Percentiles rank a stretch among this genome's conserved stretches.
phyloP scores from a whole-genome alignment of 2,113 vertebrate species.

The Saccopteryx leptura region DNA sequence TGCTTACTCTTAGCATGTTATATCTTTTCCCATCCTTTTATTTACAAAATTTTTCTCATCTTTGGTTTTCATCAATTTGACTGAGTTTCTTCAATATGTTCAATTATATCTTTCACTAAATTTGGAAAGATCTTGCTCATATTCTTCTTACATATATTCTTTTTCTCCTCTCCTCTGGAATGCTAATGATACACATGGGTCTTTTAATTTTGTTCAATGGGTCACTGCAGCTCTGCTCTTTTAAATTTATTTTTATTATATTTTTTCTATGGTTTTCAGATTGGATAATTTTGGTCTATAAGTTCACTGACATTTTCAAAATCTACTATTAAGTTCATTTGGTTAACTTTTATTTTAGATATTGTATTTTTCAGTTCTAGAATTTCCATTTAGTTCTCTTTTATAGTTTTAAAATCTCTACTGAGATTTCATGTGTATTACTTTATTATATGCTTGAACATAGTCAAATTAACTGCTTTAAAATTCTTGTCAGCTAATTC shows the following conservation, averaged over 20 bases:
- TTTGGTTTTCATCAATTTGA: constrained; percentile 50
- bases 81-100: constrained; percentile 9
- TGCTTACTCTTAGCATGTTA: not conserved
- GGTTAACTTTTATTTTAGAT: constrained; percentile 40
- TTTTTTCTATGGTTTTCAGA: constrained; percentile 57
- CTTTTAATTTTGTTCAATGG: constrained; percentile 6
- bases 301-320: constrained; percentile 3
- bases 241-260: constrained; percentile 8
- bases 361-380: constrained; percentile 13
- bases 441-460: not conserved
- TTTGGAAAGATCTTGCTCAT: not conserved
- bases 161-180: not conserved
- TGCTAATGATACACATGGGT: not conserved
- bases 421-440: constrained; percentile 29
- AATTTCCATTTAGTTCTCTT: constrained; percentile 51
- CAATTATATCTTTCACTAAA: constrained; percentile 12
- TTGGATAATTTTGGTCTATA: constrained; percentile 29
- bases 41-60: constrained; percentile 9
- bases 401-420: constrained; percentile 53
- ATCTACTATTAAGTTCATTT: constrained; percentile 34
- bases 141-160: constrained; percentile 18
- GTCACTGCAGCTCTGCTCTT: not conserved
- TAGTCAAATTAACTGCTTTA: constrained; percentile 17
- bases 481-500: constrained; percentile 4
- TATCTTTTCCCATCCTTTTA: not conserved